These are phyloP conservation scores for Sebastes diploproa DNA, from an alignment of 2,797 vertebrate genomes.

Conservation along the genomic window DNA sequence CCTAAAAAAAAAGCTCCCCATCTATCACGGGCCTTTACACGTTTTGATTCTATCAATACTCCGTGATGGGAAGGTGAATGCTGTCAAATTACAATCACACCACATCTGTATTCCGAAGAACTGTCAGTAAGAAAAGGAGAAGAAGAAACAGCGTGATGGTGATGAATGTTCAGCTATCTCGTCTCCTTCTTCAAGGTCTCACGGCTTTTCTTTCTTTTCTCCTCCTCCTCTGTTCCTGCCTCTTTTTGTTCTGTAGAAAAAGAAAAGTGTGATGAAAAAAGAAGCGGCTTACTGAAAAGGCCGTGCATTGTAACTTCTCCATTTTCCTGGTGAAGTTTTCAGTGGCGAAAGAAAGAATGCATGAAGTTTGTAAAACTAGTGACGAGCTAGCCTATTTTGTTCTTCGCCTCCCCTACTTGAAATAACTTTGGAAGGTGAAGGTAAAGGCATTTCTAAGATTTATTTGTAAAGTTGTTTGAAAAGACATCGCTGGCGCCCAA, in stretches of 20 bases:
- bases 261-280: conserved; percentile 14
- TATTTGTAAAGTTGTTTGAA: conserved; percentile 26
- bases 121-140: not conserved
- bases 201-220: conserved; percentile 6
- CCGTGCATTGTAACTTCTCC: not conserved
- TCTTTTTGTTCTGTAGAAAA: conserved; percentile 11
- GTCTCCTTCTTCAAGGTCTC: conserved; percentile 39
- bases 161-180: conserved; percentile 20
- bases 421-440: conserved; percentile 50
- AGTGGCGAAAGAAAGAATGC: not conserved
- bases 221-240: not conserved
- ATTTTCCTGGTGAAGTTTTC: conserved; percentile 22
- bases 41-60: conserved; percentile 62
- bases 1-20: conserved; percentile 26
- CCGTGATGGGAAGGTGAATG: conserved; percentile 49
- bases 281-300: conserved; percentile 15
- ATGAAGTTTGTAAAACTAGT: conserved; percentile 28
- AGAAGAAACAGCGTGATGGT: not conserved
- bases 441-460: conserved; percentile 5
- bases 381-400: not conserved
- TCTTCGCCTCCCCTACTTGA: not conserved
- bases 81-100: conserved; percentile 55
- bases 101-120: conserved; percentile 42
- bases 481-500: conserved; percentile 2
- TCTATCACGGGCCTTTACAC: conserved; percentile 56